Evolutionary conservation across 2,113 vertebrate genomes (phyloP).

Genomic region (Hemicordylus capensis): DNA sequence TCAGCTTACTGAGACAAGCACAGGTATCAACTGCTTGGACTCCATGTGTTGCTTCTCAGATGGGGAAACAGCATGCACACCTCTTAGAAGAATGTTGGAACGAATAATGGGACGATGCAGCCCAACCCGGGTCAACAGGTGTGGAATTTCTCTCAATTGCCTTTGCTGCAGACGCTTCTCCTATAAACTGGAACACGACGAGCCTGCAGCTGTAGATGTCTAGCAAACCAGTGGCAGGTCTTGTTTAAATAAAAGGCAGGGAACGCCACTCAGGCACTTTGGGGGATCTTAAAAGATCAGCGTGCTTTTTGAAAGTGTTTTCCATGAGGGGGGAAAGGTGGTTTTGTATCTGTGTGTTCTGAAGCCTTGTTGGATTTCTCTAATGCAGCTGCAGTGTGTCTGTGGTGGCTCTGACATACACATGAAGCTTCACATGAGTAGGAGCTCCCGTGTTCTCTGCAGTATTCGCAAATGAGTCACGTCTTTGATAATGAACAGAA

Average conservation of each 20-base stretch:
- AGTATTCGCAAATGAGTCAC: not conserved
- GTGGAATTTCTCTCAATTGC: constrained; percentile 82
- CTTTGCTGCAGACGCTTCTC: constrained; percentile 81
- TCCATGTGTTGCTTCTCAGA: constrained; percentile 96
- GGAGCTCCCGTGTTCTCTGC: not conserved
- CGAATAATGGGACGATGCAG: constrained; percentile 88
- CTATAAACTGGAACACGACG: constrained; percentile 79
- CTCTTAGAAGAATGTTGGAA: constrained; percentile 91
- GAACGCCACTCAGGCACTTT: constrained; percentile 39
- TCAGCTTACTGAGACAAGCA: constrained; percentile 85
- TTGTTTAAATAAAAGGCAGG: constrained; percentile 50
- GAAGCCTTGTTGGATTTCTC: not conserved
- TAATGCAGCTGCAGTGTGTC: not conserved
- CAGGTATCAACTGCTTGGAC: constrained; percentile 95
- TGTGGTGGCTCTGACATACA: not conserved
- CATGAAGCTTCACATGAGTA: not conserved
- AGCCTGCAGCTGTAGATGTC: constrained; percentile 70
- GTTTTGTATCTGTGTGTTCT: not conserved
- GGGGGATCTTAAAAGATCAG: constrained; percentile 46
- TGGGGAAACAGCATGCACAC: constrained; percentile 87
- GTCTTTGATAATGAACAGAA: not conserved
- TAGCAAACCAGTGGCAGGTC: constrained; percentile 63
- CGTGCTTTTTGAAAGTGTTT: constrained; percentile 51
- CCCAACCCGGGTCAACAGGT: constrained; percentile 82
- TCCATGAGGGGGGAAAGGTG: constrained; percentile 21